Evolutionary conservation across 2,888 invertebrate genomes (phyloP).

Genomic region (Pherbina coryleti): DNA sequence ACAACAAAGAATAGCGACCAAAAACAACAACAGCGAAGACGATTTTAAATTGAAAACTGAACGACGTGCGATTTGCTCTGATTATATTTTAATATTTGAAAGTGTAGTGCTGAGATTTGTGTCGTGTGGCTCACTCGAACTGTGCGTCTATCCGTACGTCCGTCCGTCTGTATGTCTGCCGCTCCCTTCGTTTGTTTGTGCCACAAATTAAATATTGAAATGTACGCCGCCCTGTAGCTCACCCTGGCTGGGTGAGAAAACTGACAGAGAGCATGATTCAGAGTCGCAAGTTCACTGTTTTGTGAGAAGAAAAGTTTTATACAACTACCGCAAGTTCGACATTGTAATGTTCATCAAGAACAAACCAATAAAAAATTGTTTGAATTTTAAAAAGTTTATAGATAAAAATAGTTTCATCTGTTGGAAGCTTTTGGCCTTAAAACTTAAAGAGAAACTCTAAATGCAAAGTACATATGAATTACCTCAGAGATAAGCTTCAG

Average conservation of each 20-base stretch:
- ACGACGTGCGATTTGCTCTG: conserved; percentile 22
- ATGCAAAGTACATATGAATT: too few species aligned
- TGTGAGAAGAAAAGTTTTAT: background rate
- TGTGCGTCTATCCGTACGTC: background rate
- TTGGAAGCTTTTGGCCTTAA: too few species aligned
- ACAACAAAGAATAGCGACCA: background rate
- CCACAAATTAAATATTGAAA: background rate
- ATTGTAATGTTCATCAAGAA: too few species aligned
- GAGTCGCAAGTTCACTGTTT: background rate
- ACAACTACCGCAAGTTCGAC: too few species aligned
- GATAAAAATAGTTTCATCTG: too few species aligned
- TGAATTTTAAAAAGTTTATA: too few species aligned
- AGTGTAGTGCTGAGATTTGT: conserved; percentile 10
- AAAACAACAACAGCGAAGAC: background rate
- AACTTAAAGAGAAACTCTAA: too few species aligned
- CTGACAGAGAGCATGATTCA: background rate
- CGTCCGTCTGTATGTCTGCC: background rate
- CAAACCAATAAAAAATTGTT: too few species aligned
- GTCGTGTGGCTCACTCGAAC: conserved; percentile 10
- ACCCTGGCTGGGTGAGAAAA: background rate
- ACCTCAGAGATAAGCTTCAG: too few species aligned
- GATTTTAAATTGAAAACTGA: conserved; percentile 4
- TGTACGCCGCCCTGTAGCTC: background rate
- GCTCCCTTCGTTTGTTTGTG: background rate
- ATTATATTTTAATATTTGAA: conserved; percentile 23